A percentile compares a stretch with the other conserved stretches of the same genome.
These are phyloP conservation scores for Unio pictorum DNA, from an alignment of 2,888 invertebrate genomes.

Conservation along the genomic window DNA sequence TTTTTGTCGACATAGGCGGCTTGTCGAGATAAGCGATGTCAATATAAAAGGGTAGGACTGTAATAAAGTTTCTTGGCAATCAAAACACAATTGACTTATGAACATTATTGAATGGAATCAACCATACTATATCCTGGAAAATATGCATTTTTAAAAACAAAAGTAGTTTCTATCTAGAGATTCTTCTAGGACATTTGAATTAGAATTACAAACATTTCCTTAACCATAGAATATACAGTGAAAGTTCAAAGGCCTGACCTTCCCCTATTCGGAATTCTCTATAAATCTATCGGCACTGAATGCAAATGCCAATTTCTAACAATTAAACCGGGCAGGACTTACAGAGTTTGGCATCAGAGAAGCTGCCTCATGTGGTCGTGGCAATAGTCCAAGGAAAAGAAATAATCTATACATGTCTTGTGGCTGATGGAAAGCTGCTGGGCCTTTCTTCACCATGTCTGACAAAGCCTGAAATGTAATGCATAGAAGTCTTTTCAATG, in stretches of 20 bases:
- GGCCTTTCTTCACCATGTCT: constrained; percentile 57
- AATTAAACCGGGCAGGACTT: constrained; percentile 8
- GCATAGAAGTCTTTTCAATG: no score
- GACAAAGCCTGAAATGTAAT: constrained; percentile 47
- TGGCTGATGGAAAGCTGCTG: constrained; percentile 59
- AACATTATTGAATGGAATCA: no score
- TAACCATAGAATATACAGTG: not conserved
- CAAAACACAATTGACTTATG: no score
- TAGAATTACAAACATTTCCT: no score
- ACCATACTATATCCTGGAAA: no score
- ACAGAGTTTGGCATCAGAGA: constrained; percentile 24
- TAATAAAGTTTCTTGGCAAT: no score
- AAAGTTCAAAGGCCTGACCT: not conserved
- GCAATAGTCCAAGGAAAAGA: constrained; percentile 62
- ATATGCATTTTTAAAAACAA: no score
- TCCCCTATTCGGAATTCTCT: not conserved
- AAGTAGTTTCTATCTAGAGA: no score
- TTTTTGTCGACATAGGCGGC: no score
- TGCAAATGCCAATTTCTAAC: not conserved
- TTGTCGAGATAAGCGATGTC: no score
- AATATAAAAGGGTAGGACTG: no score
- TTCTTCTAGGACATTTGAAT: no score
- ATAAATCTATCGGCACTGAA: not conserved
- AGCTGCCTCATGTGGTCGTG: constrained; percentile 37
- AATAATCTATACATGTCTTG: constrained; percentile 62